A percentile compares a stretch with the other conserved stretches of the same genome.
phyloP scores from a whole-genome alignment of 2,888 invertebrate species.

The Scelioninae gen. 1 region DNA sequence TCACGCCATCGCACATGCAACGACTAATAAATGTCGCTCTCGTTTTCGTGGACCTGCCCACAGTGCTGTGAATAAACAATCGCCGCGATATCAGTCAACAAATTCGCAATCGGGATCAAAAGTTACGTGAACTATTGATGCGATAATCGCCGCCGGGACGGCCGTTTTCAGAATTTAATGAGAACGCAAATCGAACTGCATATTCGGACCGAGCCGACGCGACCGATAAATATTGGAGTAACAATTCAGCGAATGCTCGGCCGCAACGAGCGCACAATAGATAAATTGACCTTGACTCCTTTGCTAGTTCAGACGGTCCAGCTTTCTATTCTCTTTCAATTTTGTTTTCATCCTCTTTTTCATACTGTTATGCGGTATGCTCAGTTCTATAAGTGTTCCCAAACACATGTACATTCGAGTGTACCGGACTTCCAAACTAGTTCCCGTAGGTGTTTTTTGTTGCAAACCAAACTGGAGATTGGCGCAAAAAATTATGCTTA shows the following conservation, averaged over 20 bases:
- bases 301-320: slow-evolving; percentile 32
- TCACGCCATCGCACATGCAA: slow-evolving; percentile 1
- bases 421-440: slow-evolving; percentile 31
- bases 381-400: slow-evolving; percentile 19
- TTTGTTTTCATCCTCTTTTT: slow-evolving; percentile 29
- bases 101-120: slow-evolving; percentile 35
- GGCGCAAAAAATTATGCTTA: slow-evolving; percentile 20
- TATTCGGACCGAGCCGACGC: slow-evolving; percentile 2
- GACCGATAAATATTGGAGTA: slow-evolving; percentile 53
- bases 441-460: slow-evolving; percentile 17
- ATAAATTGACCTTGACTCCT: slow-evolving; percentile 65
- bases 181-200: slow-evolving; percentile 14
- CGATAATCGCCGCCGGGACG: slow-evolving; percentile 5
- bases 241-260: slow-evolving; percentile 45
- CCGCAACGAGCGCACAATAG: slow-evolving; percentile 34
- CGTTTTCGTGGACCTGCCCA: too few species aligned
- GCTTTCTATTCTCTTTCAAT: slow-evolving; percentile 56
- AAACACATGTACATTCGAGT: slow-evolving; percentile 39
- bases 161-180: slow-evolving; percentile 35
- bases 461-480: slow-evolving; percentile 2
- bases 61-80: slow-evolving; percentile 29
- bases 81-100: slow-evolving; percentile 13
- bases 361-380: slow-evolving; percentile 13
- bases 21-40: slow-evolving; percentile 2
- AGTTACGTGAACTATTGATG: slow-evolving; percentile 37